Conservation (phyloP, 2,113 vertebrate genomes). For the Odocoileus hemionus region DNA sequence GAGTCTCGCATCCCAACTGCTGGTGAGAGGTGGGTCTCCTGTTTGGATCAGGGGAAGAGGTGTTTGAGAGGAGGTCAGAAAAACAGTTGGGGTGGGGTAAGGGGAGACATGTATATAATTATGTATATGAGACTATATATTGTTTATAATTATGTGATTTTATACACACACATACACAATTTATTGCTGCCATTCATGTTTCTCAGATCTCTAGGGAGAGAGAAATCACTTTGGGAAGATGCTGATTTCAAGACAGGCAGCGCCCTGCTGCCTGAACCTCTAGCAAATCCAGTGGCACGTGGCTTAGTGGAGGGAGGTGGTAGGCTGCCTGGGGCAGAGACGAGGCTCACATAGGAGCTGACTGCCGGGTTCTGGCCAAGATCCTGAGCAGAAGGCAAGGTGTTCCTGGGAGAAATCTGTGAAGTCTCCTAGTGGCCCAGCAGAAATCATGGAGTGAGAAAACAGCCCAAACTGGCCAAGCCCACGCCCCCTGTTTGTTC, state of each 20-base stretch:
- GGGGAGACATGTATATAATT: not conserved
- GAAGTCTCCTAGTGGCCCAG: not conserved
- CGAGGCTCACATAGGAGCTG: too few species aligned
- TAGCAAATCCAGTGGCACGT: not conserved
- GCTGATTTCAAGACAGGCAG: not conserved
- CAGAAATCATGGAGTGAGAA: not conserved
- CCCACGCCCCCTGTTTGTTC: too few species aligned
- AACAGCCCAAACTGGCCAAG: not conserved
- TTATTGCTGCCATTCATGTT: not conserved
- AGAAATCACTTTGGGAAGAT: not conserved
- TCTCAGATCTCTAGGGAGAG: not conserved
- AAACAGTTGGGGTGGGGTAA: not conserved
- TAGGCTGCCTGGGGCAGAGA: not conserved
- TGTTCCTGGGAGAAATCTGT: not conserved
- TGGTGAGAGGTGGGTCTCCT: not conserved
- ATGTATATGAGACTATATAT: not conserved
- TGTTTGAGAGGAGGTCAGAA: not conserved
- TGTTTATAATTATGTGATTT: not conserved
- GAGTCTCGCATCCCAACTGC: accelerated
- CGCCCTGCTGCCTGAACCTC: not conserved
- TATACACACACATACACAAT: not conserved
- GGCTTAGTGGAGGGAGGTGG: not conserved
- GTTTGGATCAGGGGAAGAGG: not conserved
- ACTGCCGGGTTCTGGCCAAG: not conserved
- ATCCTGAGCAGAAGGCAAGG: not conserved